Evolutionary conservation across 2,888 invertebrate species (phyloP).

Genomic region (Plagiodera versicolora): DNA sequence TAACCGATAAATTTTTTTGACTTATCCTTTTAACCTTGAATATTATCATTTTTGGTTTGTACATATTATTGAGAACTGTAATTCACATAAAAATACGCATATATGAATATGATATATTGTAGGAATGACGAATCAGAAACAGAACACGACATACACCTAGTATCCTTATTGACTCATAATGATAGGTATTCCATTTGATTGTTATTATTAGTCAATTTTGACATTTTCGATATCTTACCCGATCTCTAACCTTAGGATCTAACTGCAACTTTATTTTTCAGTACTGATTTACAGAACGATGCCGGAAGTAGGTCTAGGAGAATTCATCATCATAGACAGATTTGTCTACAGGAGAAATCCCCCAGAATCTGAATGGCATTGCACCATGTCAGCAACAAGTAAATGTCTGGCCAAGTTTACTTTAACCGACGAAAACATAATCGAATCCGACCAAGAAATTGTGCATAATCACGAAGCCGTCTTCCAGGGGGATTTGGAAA

Average conservation of each 20-base stretch:
- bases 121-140: no score
- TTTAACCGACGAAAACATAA: neutral
- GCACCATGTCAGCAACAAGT: neutral
- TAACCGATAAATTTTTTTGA: no score
- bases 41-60: no score
- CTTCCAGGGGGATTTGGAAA: slow-evolving; percentile 13
- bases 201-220: no score
- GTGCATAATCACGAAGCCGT: slow-evolving; percentile 10
- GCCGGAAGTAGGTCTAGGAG: neutral
- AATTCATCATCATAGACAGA: slow-evolving; percentile 13
- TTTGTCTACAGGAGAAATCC: slow-evolving; percentile 6
- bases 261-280: neutral
- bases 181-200: no score
- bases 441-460: slow-evolving; percentile 4
- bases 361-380: slow-evolving; percentile 5
- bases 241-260: neutral
- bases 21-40: no score
- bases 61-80: no score
- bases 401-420: slow-evolving; percentile 7
- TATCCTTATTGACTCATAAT: no score
- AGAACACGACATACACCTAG: no score
- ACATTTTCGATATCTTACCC: no score
- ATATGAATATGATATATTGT: no score
- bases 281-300: slow-evolving; percentile 10
- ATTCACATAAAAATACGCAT: no score